These are phyloP conservation scores for Drosophila sp. DNA, from an alignment of 1,140 invertebrate genomes.

Conservation along the genomic window DNA sequence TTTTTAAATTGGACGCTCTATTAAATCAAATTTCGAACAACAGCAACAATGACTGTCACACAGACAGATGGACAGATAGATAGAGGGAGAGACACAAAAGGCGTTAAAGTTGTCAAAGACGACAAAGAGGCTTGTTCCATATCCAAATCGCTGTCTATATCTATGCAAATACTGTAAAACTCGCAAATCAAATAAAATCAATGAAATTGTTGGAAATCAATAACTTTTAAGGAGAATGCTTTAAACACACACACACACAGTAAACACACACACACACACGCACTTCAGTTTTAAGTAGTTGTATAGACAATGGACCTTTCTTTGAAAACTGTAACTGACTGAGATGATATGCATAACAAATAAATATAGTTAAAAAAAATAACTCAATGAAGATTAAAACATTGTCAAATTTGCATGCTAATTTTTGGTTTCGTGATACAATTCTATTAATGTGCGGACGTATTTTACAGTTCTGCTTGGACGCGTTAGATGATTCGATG, in stretches of 20 bases:
- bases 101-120: slow-evolving; percentile 18
- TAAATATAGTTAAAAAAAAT: background rate
- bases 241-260: slow-evolving; percentile 26
- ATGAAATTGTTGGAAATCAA: slow-evolving; percentile 37
- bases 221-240: slow-evolving; percentile 38
- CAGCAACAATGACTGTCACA: slow-evolving; percentile 19
- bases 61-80: background rate
- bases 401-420: slow-evolving; percentile 52
- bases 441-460: slow-evolving; percentile 55
- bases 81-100: background rate
- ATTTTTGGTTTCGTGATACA: slow-evolving; percentile 45
- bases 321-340: slow-evolving; percentile 37
- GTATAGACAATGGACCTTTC: slow-evolving; percentile 38
- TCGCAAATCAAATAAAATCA: slow-evolving; percentile 21
- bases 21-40: slow-evolving; percentile 34
- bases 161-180: slow-evolving; percentile 45
- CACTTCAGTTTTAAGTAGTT: slow-evolving; percentile 2
- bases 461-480: slow-evolving; percentile 54
- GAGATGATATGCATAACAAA: slow-evolving; percentile 58
- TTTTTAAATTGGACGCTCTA: slow-evolving; percentile 29
- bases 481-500: slow-evolving; percentile 24
- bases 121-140: slow-evolving; percentile 6
- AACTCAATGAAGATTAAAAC: slow-evolving; percentile 28
- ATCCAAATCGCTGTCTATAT: slow-evolving; percentile 26
- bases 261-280: background rate